Evolutionary conservation across 2,888 invertebrate species (phyloP), one percentile per base, ranked within the genome.

Genomic region (Apodemia mormo): DNA sequence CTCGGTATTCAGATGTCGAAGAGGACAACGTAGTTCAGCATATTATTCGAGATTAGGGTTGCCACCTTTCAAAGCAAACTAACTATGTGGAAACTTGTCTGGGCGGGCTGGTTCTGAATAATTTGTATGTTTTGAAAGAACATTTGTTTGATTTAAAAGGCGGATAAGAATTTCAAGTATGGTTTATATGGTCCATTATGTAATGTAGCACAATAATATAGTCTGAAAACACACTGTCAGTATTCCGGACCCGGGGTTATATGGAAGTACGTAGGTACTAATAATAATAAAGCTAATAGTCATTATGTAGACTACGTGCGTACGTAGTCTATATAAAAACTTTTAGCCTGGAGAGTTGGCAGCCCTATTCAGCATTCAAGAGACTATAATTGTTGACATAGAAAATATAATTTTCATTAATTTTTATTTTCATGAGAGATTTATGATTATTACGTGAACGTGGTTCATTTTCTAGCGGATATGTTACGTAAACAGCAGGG

Each of bases 1-100:
- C 75, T 69, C 73, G 12, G 73, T 73, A 76, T 77, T 76, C 79
- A 72, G 78, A 81, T 80, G 80, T 81, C 81, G 81, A 72, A 74
- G 70, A 70, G 70, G 74, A 70, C 71, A 71, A 72, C 70, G 69
- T 70, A 74, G 72, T 71, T 70, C 45, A 70, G 66, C 49, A 49
- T 70, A 66, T 45, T 29, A 49, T 66, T 66, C 49, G 22, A 29
- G 6, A 58, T 30, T 58, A 58, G 58, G 58, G 58, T 30, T 58
- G 10, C 12, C 29, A 9, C 30, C 30, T 58, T 4, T 9, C 5
- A 58, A 1, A 58, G 7, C 45, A 14, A 4, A 14, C 45, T 45
- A 12, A 12, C 49, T 12, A 45, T 45, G 3, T 45, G 12, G 45
- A 45, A 49, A 49, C 49, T 5, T 14, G 12, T 14, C 49, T 12